A percentile compares a stretch with the other conserved stretches of the same genome.
Evolutionary conservation across 1,140 invertebrate species (phyloP).

Genomic region (Neuroterus valhalla): DNA sequence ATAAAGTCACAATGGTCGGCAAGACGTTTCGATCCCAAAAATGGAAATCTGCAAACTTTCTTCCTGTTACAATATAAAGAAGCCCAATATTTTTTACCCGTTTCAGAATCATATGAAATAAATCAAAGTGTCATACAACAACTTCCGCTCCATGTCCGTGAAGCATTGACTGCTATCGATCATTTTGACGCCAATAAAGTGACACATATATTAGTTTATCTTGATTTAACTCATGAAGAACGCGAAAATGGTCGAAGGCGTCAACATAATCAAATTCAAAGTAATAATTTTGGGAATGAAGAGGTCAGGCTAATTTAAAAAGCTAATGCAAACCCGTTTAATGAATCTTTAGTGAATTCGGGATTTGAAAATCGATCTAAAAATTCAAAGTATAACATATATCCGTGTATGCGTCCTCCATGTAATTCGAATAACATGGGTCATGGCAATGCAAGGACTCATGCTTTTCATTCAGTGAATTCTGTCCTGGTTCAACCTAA

Average conservation of each 20-base stretch:
- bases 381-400: too few species aligned
- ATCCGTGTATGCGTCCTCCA: too few species aligned
- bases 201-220: too few species aligned
- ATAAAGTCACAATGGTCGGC: conserved; percentile 43
- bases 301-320: too few species aligned
- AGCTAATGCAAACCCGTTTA: too few species aligned
- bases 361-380: too few species aligned
- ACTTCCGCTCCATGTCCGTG: conserved; percentile 34
- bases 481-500: background rate
- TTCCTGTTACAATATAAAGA: conserved; percentile 44
- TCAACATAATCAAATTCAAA: too few species aligned
- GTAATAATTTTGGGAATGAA: too few species aligned
- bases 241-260: too few species aligned
- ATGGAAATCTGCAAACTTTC: conserved; percentile 39
- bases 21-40: conserved; percentile 19
- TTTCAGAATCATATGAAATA: conserved; percentile 42
- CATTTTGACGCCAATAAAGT: conserved; percentile 32
- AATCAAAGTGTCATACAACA: conserved; percentile 46
- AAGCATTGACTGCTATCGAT: conserved; percentile 37
- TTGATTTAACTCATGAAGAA: conserved; percentile 33
- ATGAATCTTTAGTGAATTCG: too few species aligned
- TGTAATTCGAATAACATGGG: too few species aligned
- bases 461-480: background rate
- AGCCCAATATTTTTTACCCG: conserved; percentile 42
- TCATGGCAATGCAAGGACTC: too few species aligned